These are phyloP conservation scores for Anthophora plumipes DNA, from an alignment of 2,888 invertebrate genomes.

Conservation along the genomic window DNA sequence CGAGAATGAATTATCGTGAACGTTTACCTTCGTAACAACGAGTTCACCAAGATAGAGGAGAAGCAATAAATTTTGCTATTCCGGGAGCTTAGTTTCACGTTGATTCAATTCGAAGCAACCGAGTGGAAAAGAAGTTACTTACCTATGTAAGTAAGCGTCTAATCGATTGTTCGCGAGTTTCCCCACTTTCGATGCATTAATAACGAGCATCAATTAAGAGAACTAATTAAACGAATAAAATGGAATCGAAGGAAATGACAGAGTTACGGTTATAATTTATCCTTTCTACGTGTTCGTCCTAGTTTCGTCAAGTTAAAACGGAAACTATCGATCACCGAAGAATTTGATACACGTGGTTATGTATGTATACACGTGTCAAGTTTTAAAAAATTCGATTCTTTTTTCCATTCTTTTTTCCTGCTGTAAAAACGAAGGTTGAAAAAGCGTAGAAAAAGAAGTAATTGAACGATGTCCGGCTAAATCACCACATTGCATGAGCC, in stretches of 20 bases:
- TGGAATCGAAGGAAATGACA: not conserved
- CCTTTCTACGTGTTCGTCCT: not conserved
- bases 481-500: constrained; percentile 41
- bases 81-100: not conserved
- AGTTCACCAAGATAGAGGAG: not conserved
- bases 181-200: not conserved
- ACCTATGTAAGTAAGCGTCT: not conserved
- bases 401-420: no score
- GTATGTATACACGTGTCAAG: no score
- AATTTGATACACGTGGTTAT: no score
- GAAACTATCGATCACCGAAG: no score
- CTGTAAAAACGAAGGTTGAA: not conserved
- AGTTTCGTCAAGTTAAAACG: no score
- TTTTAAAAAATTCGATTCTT: no score
- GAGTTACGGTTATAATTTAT: not conserved
- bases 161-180: not conserved
- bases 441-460: constrained; percentile 1
- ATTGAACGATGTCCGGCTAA: constrained; percentile 42
- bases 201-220: not conserved
- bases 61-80: constrained; percentile 14
- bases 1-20: not conserved
- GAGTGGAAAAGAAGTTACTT: not conserved
- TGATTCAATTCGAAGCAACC: constrained; percentile 7
- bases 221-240: not conserved
- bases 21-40: not conserved